Conservation (phyloP, 2,888 invertebrate genomes). For the Melieria picta region DNA sequence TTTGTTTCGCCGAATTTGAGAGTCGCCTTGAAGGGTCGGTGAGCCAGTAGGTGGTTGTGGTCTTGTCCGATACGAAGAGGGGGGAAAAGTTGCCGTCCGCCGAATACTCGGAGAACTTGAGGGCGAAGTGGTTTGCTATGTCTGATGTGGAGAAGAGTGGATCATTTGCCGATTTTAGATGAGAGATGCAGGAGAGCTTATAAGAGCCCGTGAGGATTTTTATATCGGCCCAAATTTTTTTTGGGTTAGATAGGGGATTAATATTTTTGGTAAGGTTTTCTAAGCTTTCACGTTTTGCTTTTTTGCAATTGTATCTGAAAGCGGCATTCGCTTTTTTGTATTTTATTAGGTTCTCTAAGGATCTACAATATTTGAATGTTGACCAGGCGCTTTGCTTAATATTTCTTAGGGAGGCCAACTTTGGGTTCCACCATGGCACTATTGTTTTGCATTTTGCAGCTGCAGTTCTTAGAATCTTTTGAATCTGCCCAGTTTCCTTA, state of each 20-base stretch:
- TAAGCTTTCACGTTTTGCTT: not conserved
- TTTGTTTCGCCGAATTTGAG: no score
- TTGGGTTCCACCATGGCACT: no score
- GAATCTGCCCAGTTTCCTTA: not conserved
- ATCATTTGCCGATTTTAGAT: not conserved
- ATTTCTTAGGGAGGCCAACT: not conserved
- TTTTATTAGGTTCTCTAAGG: not conserved
- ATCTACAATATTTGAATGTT: not conserved
- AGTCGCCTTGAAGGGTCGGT: no score
- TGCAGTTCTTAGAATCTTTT: not conserved
- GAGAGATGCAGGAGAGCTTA: not conserved
- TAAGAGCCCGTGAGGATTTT: not conserved
- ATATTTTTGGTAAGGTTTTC: not conserved
- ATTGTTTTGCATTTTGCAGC: not conserved
- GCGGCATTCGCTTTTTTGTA: not conserved
- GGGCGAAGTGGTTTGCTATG: not conserved
- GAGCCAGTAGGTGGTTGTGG: no score
- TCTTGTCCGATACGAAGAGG: no score
- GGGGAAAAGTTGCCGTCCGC: no score
- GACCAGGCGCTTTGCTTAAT: not conserved
- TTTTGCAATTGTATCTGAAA: not conserved
- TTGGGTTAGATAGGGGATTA: not conserved
- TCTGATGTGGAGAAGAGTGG: not conserved
- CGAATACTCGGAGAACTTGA: no score
- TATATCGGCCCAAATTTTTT: conserved; percentile 2